Base-by-base conservation (phyloP, 2,888 invertebrate genomes). In the Buathra laborator region DNA sequence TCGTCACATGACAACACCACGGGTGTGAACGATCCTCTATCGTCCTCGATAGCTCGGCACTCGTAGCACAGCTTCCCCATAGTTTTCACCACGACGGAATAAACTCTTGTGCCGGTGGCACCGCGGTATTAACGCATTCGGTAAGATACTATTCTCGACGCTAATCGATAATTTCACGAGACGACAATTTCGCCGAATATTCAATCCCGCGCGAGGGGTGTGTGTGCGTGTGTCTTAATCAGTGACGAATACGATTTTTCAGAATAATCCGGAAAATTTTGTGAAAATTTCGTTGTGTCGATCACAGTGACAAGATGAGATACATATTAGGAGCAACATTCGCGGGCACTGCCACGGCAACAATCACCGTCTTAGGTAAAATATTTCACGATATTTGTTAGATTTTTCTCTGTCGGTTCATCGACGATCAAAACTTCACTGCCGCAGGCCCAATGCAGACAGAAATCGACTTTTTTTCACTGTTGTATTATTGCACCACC, bases 291-390 rank as follows among this genome's bases (percentile, higher is more conserved):
- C 48, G 19, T 19, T 6, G 19, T 7, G 14, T 53, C 19, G 24
- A 32, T 12, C 29, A 16, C 81, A 77, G n/a, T 67, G 70, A 19
- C 81, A 86, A 71, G 70, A 94, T 94, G 90, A 92, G 90, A 87
- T 92, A 92, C 85, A 91, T 94, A 76, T 89, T 94, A 87, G 94
- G 94, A 66, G 89, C 90, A 74, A 94, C 94, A 62, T 94, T 94
- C 87, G 89, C 90, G 64, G 91, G 91, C 76, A 92, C 93, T 71
- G 89, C 94, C 19, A 89, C 93, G 19, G 86, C 92, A 44, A 91
- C 92, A 37, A 93, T 93, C 80, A 90, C 92, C 81, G 89, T 94
- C 86, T 89, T 94, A 88, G 93, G 94, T 94, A 92, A 89, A 91
- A 66, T 56, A 59, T 64, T 64, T 56, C 7, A 51, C 48, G 64